phyloP scores from a whole-genome alignment of 2,797 vertebrate genomes.

The Numenius phaeopus region DNA sequence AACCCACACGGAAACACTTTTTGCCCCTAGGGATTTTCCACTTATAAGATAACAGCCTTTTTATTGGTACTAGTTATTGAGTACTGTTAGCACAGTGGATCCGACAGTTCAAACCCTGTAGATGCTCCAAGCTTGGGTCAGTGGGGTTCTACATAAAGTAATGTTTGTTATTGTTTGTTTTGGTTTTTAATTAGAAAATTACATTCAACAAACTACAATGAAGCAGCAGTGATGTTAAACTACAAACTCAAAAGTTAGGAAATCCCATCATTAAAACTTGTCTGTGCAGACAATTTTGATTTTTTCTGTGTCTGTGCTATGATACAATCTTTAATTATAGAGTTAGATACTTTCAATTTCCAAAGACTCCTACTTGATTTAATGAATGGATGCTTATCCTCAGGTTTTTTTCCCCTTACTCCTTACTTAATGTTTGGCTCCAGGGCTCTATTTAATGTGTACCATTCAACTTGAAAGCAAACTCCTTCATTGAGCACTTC shows the following conservation, averaged over 20 bases:
- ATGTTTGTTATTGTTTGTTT: background rate
- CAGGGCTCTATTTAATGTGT: background rate
- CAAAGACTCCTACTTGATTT: background rate
- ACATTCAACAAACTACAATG: background rate
- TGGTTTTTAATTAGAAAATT: background rate
- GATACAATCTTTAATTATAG: constrained; percentile 57
- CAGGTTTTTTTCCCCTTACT: background rate
- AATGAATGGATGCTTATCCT: constrained; percentile 5
- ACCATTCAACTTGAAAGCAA: background rate
- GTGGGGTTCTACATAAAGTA: background rate
- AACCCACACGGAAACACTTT: background rate
- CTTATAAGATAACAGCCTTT: background rate
- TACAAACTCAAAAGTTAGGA: background rate
- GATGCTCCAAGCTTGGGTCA: background rate
- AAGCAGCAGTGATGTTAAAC: background rate
- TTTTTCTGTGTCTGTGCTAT: background rate
- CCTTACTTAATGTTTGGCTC: background rate
- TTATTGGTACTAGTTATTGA: background rate
- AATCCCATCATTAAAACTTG: background rate
- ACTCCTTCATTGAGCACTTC: background rate
- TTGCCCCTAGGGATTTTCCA: background rate
- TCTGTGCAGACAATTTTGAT: background rate
- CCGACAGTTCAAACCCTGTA: background rate
- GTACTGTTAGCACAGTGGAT: background rate
- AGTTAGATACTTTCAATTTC: background rate